phyloP scores from a whole-genome alignment of 2,797 vertebrate species.

The Tarsius wallacei region DNA sequence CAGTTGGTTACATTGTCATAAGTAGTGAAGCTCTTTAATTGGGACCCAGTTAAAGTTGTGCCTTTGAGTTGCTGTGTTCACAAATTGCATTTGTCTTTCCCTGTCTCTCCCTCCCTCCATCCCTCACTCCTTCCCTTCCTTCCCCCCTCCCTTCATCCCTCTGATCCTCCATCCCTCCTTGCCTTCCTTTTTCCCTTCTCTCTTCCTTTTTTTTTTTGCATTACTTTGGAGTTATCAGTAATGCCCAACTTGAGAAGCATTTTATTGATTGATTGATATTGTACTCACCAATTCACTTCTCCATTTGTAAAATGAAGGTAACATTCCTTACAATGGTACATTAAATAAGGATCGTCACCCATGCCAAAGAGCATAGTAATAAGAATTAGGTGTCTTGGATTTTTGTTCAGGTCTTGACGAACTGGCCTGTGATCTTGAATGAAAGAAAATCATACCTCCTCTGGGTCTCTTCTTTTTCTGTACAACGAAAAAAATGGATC shows the following conservation, averaged over 20 bases:
- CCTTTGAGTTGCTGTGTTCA: not conserved
- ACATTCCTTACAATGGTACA: rapidly evolving
- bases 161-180: too few relatives aligned
- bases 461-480: not conserved
- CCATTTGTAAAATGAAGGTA: not conserved
- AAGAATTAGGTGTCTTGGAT: not conserved
- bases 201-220: not conserved
- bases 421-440: not conserved
- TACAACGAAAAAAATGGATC: not conserved
- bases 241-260: not conserved
- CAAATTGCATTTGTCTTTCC: not conserved
- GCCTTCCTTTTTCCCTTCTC: too few relatives aligned
- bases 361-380: too few relatives aligned
- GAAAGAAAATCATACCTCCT: not conserved
- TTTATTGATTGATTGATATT: not conserved
- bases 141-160: too few relatives aligned
- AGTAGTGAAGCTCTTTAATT: not conserved
- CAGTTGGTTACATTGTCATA: not conserved
- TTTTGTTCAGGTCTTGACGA: not conserved
- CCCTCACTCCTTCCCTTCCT: too few relatives aligned
- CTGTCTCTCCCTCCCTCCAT: not conserved
- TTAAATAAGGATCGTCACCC: rapidly evolving
- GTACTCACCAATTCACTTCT: not conserved
- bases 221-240: not conserved
- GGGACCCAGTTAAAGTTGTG: not conserved